These are phyloP conservation scores for Drosophila mettleri DNA, from an alignment of 2,888 invertebrate species.

Conservation along the genomic window DNA sequence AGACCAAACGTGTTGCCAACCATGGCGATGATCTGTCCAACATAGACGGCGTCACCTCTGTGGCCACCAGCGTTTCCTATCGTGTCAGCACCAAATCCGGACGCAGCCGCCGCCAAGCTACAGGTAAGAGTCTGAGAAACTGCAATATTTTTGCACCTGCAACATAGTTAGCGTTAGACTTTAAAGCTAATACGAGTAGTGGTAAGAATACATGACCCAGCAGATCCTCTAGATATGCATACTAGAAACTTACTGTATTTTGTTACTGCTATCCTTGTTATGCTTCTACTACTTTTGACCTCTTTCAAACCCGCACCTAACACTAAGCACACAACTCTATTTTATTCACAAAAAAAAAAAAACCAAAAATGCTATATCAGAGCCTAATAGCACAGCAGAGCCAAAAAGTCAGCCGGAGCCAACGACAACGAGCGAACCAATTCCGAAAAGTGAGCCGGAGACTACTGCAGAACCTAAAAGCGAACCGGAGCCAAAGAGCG, in stretches of 20 bases:
- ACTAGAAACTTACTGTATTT: slow-evolving; percentile 37
- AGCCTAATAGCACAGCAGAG: slow-evolving; percentile 57
- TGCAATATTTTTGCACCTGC: slow-evolving; percentile 16
- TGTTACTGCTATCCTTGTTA: slow-evolving; percentile 47
- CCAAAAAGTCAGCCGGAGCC: slow-evolving; percentile 48
- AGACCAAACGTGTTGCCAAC: slow-evolving; percentile 86
- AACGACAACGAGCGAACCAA: slow-evolving; percentile 78
- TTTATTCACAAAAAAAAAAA: slow-evolving; percentile 15
- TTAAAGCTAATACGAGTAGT: slow-evolving; percentile 45
- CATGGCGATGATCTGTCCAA: slow-evolving; percentile 78
- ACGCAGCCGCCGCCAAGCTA: slow-evolving; percentile 74
- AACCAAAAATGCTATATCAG: slow-evolving; percentile 42
- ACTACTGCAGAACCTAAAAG: slow-evolving; percentile 85
- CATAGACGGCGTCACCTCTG: slow-evolving; percentile 88
- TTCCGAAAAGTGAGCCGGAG: slow-evolving; percentile 85
- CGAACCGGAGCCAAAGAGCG: slow-evolving; percentile 62
- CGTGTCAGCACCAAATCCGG: slow-evolving; percentile 88
- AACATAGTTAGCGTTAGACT: slow-evolving; percentile 49
- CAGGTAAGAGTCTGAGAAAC: slow-evolving; percentile 59
- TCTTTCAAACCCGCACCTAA: slow-evolving; percentile 82
- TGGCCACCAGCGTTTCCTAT: slow-evolving; percentile 92
- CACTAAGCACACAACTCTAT: slow-evolving; percentile 69
- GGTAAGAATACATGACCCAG: slow-evolving; percentile 38
- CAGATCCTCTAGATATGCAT: slow-evolving; percentile 44
- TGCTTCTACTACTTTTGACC: slow-evolving; percentile 51